Conservation (phyloP, 2,113 vertebrate genomes). For the Phrynocephalus versicolor region DNA sequence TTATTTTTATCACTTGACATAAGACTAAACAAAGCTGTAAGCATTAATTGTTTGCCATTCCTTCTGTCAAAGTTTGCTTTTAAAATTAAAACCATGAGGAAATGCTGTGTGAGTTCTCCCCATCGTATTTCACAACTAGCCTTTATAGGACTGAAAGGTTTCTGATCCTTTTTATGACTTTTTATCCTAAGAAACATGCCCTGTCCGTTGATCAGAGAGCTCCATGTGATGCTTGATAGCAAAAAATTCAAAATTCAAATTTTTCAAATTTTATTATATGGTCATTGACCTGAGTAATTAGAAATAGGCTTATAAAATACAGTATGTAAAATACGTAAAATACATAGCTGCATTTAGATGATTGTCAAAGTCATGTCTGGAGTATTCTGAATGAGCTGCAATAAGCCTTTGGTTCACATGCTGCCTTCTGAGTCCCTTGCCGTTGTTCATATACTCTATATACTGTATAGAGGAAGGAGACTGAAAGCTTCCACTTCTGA, state of each 20-base stretch:
- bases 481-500: background rate
- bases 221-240: background rate
- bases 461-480: background rate
- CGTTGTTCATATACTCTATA: too few species aligned
- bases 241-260: too few species aligned
- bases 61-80: conserved; percentile 52
- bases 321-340: too few species aligned
- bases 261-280: too few species aligned
- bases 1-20: conserved; percentile 55
- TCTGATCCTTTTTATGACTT: background rate
- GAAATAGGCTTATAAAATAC: too few species aligned
- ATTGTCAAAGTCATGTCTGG: background rate
- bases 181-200: background rate
- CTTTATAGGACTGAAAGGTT: background rate
- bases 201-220: background rate
- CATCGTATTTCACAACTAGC: background rate
- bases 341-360: background rate
- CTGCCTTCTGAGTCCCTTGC: background rate
- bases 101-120: conserved; percentile 12
- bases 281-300: too few species aligned
- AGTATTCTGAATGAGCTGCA: background rate
- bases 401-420: too few species aligned
- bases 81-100: conserved; percentile 45
- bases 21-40: conserved; percentile 69
- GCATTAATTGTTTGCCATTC: conserved; percentile 49